Evolutionary conservation across 2,888 invertebrate genomes (phyloP), one percentile per base, ranked within the genome.

Genomic region (Ditula angustiorana): DNA sequence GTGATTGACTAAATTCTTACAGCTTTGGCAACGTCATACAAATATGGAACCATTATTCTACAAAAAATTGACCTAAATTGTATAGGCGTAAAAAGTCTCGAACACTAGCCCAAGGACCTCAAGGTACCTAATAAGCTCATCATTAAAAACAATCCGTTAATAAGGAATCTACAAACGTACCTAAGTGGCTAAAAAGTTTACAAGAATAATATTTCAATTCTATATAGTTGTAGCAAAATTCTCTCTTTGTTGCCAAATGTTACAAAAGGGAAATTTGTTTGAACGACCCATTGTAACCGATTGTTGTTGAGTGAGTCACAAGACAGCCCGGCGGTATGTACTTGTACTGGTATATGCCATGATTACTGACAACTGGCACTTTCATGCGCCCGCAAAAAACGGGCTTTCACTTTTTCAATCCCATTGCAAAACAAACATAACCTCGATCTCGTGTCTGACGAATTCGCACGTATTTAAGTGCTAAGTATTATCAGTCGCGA

Each of bases 361-460:
- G 61, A 78, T 75, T 76, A 77, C 77, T 69, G 65, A 69, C 71
- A 76, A 72, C 69, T 67, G 64, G 71, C 80, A 86, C 87, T 88
- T 87, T 87, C 86, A 73, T 80, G 78, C 78, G 76, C 73, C 79
- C 80, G 82, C 83, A 87, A 88, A 85, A 85, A 88, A 82, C 72
- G 61, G 67, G 73, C 90, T 90, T 90, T 90, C 90, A 87, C 89
- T 89, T 85, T 74, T 83, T 81, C 80, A 83, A 85, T 86, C 86
- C 78, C 83, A 85, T 81, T 83, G 84, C 90, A 84, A 88, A 85
- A 87, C 81, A 86, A 86, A 85, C 80, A 83, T 78, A 82, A 83
- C 85, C 83, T 80, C 83, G 79, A 79, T 81, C 30, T 74, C 71
- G 75, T 69, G 41, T 41, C 41, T 41, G 41, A 41, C 66, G 73